These are phyloP conservation scores for Limnodromus scolopaceus DNA, from an alignment of 2,797 vertebrate species.

Conservation along the genomic window DNA sequence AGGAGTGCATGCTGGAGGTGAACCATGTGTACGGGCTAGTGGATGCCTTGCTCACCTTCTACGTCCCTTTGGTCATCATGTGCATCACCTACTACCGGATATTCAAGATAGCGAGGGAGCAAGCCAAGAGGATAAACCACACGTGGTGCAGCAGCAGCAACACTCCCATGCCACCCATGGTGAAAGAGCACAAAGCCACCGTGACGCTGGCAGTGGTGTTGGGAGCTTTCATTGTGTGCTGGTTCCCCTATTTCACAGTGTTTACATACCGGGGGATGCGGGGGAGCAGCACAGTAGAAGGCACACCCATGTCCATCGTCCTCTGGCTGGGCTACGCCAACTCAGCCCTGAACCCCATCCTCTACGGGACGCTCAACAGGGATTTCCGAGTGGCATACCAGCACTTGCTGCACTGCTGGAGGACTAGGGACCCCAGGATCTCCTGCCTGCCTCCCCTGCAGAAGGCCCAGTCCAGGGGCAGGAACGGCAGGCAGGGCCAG, in stretches of 20 bases:
- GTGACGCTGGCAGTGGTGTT: conserved; percentile 89
- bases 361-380: conserved; percentile 91
- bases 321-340: conserved; percentile 94
- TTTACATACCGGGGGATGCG: conserved; percentile 85
- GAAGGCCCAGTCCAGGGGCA: conserved; percentile 52
- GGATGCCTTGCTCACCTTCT: conserved; percentile 86
- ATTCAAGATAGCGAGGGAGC: conserved; percentile 90
- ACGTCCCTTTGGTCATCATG: conserved; percentile 92
- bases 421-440: background rate
- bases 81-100: conserved; percentile 91
- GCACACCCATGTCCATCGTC: conserved; percentile 80
- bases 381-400: conserved; percentile 91
- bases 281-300: conserved; percentile 68
- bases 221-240: conserved; percentile 91
- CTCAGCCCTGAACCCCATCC: conserved; percentile 93
- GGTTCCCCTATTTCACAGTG: conserved; percentile 94
- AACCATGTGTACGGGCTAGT: conserved; percentile 87
- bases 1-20: conserved; percentile 86
- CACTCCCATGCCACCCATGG: conserved; percentile 73
- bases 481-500: conserved; percentile 52
- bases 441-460: background rate
- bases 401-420: conserved; percentile 81
- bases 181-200: conserved; percentile 93
- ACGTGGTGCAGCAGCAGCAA: conserved; percentile 75
- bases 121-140: conserved; percentile 90